Percentiles rank a stretch among this genome's conserved stretches.
Conservation (phyloP, 2,888 invertebrate genomes). For the Lasioglossum zephyrum region DNA sequence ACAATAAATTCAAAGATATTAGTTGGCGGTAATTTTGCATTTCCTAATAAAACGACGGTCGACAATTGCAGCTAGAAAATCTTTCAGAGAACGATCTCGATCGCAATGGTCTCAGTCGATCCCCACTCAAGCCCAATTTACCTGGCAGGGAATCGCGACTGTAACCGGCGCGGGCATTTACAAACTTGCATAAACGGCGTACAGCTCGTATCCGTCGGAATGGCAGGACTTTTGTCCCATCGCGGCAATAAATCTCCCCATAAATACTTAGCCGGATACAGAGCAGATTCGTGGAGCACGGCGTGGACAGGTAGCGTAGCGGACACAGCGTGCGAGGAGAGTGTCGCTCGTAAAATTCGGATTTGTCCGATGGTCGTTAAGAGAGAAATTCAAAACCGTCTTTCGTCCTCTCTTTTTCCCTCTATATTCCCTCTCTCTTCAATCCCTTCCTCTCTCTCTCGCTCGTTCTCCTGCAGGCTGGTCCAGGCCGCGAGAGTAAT, state of each 20-base stretch:
- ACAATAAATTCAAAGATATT: not conserved
- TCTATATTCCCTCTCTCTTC: not conserved
- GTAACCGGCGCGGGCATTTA: not conserved
- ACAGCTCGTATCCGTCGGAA: not conserved
- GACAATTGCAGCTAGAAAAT: not conserved
- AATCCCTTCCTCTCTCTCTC: constrained; percentile 5
- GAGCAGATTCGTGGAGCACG: constrained; percentile 39
- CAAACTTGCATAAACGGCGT: constrained; percentile 20
- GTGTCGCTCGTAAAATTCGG: constrained; percentile 68
- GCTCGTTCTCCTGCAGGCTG: constrained; percentile 35
- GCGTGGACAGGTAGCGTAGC: constrained; percentile 46
- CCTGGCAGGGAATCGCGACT: not conserved
- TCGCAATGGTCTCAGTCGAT: not conserved
- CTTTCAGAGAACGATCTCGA: not conserved
- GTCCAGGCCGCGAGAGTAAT: constrained; percentile 55
- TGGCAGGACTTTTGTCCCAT: constrained; percentile 42
- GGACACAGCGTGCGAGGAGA: constrained; percentile 43
- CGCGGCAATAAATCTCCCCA: constrained; percentile 56
- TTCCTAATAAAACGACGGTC: rapidly evolving
- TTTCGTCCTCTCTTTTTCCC: constrained; percentile 36
- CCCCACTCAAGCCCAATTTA: not conserved
- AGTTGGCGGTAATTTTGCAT: too few species aligned
- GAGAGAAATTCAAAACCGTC: constrained; percentile 62
- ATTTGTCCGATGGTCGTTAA: constrained; percentile 65
- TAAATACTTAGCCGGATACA: constrained; percentile 47